Base-by-base conservation (phyloP, 2,888 invertebrate species). In the Hecatera dysodea region DNA sequence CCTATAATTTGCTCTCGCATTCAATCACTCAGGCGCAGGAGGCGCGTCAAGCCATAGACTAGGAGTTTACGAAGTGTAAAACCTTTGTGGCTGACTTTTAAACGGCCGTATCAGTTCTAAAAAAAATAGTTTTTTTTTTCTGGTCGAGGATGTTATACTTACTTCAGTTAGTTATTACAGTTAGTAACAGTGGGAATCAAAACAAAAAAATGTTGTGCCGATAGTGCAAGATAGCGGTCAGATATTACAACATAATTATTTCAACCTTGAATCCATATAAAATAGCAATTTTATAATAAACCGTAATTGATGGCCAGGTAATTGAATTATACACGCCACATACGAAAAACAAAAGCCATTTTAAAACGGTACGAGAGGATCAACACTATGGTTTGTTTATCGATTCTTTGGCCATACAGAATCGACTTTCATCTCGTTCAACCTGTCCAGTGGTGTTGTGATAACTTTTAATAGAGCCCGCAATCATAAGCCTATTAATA, bases 1-100 rank as follows among this genome's bases (percentile, higher is more conserved):
- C 90, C 93, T 93, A 88, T 93, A 95, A 96, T 96, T 96, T 95
- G 89, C 90, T 89, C 90, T 93, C 90, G 92, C 95, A 93, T 95
- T 94, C 95, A 94, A 94, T 94, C 94, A 94, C 90, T 92, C 91
- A 84, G 84, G 84, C 87, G 85, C 88, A 88, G 81, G 85, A 83
- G 87, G 88, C 82, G 84, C 84, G 82, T 77, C 75, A 55, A 64
- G 69, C 75, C 86, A 84, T 71, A 86, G 85, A 85, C 55, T 86
- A 84, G 71, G 36, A 69, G 44, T 67, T 78, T 72, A 70, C 72
- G 66, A 80, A 77, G 53, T 59, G 72, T 53, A 52, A 66, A 66
- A 60, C 62, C 65, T 78, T 67, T 78, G 56, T 63, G 46, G 67
- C 39, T 72, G 53, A 72, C 33, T 48, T 80, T 72, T 36, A 33